Evolutionary conservation across 2,113 vertebrate genomes (phyloP), one percentile per base, ranked within the genome.

Genomic region (Prionailurus viverrinus): DNA sequence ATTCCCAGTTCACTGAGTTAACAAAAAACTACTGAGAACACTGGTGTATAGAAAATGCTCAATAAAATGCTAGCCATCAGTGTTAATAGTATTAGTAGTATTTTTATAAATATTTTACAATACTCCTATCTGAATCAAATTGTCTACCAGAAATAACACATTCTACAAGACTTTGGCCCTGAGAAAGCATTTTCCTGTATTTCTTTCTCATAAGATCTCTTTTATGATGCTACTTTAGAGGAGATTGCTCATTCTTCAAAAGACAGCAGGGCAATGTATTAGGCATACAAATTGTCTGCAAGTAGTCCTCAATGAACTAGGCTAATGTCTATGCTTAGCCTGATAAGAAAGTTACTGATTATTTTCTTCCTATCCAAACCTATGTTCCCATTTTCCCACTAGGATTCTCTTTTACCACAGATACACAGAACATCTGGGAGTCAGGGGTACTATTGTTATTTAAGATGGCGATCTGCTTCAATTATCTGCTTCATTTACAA

Each of bases 401-500:
- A 88, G 79, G 53, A 96, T 61, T 91, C 63, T 58, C n/a, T 97
- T 89, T 83, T 63, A 69, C 48, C 48, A 91, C 31, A 68, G 91
- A 25, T 33, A 83, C 23, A 78, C 66, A 83, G 55, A 94, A 92
- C 82, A 95, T 91, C 94, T 97, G 81, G 48, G 71, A 93, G 18
- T 41, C 58, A 48, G 6, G 23, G 51, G 12, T 45, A 86, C 45
- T 84, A 66, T 84, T 97, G 27, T 94, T 91, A 89, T 89, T 96
- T 92, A 90, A 96, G 12, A 92, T 45, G 48, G 18, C 65, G 92
- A 84, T 92, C 94, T 94, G 79, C 79, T 65, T 31, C 51, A 96
- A n/a, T 96, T 86, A 53, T 89, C 80, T 80, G 58, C 55, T 96
- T 84, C 53, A 27, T 73, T 97, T 76, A 83, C 21, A 90, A 68